Evolutionary conservation across 2,888 invertebrate species (phyloP), one percentile per base, ranked within the genome.

Genomic region (Trachelus troglodyta): DNA sequence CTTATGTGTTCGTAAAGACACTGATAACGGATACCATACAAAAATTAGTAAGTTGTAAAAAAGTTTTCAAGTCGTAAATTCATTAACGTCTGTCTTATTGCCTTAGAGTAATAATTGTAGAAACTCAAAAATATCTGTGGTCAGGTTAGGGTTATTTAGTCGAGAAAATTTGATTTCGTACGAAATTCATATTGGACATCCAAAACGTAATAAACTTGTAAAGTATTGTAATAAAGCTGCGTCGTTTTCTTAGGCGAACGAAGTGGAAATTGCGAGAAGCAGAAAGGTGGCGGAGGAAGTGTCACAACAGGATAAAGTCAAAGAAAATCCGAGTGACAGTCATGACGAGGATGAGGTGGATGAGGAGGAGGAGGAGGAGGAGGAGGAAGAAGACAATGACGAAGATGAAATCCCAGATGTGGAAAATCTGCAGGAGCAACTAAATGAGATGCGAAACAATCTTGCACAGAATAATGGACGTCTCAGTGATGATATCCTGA

Each of bases 1-100:
- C 92, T 83, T 94, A 94, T 84, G 88, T 95, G 74, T 93, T 93
- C 3, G 92, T 93, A 3, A 92, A 93, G 80, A 93, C 92, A 0
- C 92, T 94, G 80, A 93, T 93, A 76, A 90, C 93, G 79, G 93
- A 94, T 83, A 92, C 93, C 12, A 85, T 93, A 34, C 90, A 93
- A 30, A 92, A 93, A 83, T 91, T 95, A 92, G 95, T 94, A 88
- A 92, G 91, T 73, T 40, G 15, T 15, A 40, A 40, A 15, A 15
- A 40, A 6, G 15, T 40, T 40, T 2, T 40, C 15, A 4, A 2
- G 4, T 15, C 40, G 6, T 15, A 40, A 15, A 40, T 40, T 15
- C 40, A 15, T 40, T 6, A 40, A 6, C 40, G 15, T 40, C 40
- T 40, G 15, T 40, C 40, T 40, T 40, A 40, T 15, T 40, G 4